A percentile compares a stretch with the other conserved stretches of the same genome.
phyloP scores from a whole-genome alignment of 2,888 invertebrate species.

The Lamellibrachia columna region DNA sequence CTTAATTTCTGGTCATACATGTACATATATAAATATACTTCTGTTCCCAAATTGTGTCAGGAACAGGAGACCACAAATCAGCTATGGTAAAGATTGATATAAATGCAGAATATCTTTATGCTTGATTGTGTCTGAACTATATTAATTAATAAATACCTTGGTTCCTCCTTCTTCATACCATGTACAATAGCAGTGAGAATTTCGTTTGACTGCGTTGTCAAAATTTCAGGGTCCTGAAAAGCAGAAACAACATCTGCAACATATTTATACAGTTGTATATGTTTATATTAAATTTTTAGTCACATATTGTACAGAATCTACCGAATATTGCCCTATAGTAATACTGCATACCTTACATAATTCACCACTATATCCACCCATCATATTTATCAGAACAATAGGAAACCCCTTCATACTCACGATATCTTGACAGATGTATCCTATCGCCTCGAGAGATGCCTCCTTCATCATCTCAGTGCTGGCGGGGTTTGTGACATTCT shows the following conservation, averaged over 20 bases:
- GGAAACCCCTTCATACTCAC: conserved; percentile 46
- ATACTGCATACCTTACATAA: not conserved
- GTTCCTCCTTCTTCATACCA: conserved; percentile 95
- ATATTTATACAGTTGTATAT: too few relatives aligned
- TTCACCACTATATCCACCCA: not conserved
- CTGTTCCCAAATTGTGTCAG: too few relatives aligned
- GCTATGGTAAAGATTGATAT: too few relatives aligned
- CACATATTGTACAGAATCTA: too few relatives aligned
- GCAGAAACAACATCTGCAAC: not conserved
- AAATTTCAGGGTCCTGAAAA: conserved; percentile 79
- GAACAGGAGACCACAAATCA: not conserved
- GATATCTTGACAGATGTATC: conserved; percentile 98
- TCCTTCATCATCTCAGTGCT: conserved; percentile 95
- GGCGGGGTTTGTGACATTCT: conserved; percentile 82
- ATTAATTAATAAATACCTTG: conserved; percentile 68
- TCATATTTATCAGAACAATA: too few relatives aligned
- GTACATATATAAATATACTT: too few relatives aligned
- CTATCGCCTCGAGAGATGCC: conserved; percentile 96
- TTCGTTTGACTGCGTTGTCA: conserved; percentile 91
- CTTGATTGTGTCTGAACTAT: too few relatives aligned
- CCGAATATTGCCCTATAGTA: too few relatives aligned
- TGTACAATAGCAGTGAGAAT: conserved; percentile 98
- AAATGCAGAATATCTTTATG: too few relatives aligned
- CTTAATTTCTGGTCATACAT: too few relatives aligned
- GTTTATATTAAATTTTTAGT: not conserved